Conservation (phyloP, 2,888 invertebrate species). For the Drosophila recens region DNA sequence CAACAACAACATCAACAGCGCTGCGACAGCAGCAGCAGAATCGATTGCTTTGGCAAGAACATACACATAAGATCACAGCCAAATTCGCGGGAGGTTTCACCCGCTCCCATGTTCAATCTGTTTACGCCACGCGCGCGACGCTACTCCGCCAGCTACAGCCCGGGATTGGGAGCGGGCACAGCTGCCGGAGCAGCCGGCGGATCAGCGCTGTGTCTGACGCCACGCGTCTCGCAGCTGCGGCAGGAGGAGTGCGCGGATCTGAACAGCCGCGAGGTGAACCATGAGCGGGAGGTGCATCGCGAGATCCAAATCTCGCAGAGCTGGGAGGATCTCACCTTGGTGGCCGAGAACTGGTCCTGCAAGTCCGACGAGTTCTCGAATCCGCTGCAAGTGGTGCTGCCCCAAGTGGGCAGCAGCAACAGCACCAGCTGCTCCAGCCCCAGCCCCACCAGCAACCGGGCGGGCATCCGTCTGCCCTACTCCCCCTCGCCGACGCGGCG, state of each 20-base stretch:
- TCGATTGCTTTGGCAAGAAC: constrained; percentile 74
- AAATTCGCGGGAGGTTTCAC: constrained; percentile 87
- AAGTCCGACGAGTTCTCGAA: constrained; percentile 86
- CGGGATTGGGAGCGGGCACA: constrained; percentile 86
- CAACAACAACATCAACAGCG: constrained; percentile 21
- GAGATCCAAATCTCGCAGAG: constrained; percentile 98
- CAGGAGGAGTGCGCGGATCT: constrained; percentile 95
- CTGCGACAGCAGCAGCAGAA: constrained; percentile 5
- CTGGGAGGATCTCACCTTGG: constrained; percentile 95
- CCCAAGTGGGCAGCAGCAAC: constrained; percentile 84
- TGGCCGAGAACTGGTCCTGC: constrained; percentile 88
- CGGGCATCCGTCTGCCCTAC: constrained; percentile 85
- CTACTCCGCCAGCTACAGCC: constrained; percentile 95
- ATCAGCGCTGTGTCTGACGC: constrained; percentile 89
- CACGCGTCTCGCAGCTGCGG: constrained; percentile 94
- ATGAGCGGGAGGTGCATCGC: constrained; percentile 95
- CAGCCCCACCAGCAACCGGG: constrained; percentile 87
- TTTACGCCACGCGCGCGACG: constrained; percentile 91
- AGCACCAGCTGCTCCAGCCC: constrained; percentile 87
- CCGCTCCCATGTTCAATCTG: constrained; percentile 90
- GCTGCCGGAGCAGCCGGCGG: constrained; percentile 14
- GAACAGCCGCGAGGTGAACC: constrained; percentile 94
- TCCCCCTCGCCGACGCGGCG: constrained; percentile 95
- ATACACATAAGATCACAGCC: constrained; percentile 85
- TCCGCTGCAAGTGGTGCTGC: constrained; percentile 86